Evolutionary conservation across 2,888 invertebrate species (phyloP).

Genomic region (Clitarchus hookeri): DNA sequence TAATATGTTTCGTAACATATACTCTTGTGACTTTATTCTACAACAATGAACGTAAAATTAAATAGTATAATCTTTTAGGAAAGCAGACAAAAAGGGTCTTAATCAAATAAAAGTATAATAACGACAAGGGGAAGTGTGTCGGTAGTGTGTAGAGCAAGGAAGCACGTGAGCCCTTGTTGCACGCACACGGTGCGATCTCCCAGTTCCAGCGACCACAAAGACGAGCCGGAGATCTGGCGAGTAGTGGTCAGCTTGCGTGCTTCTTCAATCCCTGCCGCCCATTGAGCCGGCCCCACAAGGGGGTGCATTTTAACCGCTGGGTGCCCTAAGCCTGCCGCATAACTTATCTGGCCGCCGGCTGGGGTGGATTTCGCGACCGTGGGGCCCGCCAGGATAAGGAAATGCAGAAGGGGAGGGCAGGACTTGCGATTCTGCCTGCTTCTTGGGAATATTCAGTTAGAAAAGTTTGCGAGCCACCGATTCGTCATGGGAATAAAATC

Average conservation of each 20-base stretch:
- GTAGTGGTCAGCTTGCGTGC: not conserved
- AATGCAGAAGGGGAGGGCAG: not conserved
- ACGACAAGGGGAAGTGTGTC: too few relatives aligned
- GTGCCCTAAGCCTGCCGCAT: slow-evolving; percentile 2
- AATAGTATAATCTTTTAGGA: too few relatives aligned
- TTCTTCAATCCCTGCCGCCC: not conserved
- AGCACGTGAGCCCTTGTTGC: not conserved
- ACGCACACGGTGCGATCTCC: not conserved
- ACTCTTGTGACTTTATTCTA: too few relatives aligned
- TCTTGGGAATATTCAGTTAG: slow-evolving; percentile 14
- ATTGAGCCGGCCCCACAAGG: not conserved
- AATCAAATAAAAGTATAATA: too few relatives aligned
- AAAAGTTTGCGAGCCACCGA: not conserved
- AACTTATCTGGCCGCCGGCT: not conserved
- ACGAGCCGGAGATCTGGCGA: not conserved
- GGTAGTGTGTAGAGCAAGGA: not conserved
- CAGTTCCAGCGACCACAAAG: not conserved
- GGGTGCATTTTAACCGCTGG: not conserved
- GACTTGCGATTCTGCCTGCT: not conserved
- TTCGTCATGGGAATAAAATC: not conserved
- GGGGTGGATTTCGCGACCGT: not conserved
- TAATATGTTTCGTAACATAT: too few relatives aligned
- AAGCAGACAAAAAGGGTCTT: too few relatives aligned
- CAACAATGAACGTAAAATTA: too few relatives aligned
- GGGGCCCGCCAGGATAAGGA: not conserved